Percentiles rank a stretch among this genome's conserved stretches.
Evolutionary conservation across 2,113 vertebrate species (phyloP).

Genomic region (Gulo gulo): DNA sequence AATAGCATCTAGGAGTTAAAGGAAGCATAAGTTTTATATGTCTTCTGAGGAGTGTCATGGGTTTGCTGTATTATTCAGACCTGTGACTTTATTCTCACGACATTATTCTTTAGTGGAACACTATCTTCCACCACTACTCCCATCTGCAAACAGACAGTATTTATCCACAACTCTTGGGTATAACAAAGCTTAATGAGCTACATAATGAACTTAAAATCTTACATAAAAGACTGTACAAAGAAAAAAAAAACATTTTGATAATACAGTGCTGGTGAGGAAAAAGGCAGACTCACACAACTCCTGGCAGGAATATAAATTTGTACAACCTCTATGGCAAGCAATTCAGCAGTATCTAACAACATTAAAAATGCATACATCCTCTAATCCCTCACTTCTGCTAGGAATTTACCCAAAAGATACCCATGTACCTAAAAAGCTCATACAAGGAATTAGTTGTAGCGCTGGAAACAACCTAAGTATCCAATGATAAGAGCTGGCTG

Average conservation of each 20-base stretch:
- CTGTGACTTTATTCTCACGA: not conserved
- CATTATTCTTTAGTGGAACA: not conserved
- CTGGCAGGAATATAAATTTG: not conserved
- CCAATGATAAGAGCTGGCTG: not conserved
- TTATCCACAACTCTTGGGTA: not conserved
- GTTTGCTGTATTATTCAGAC: not conserved
- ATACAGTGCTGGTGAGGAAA: conserved; percentile 19
- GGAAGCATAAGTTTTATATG: not conserved
- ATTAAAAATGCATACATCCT: conserved; percentile 11
- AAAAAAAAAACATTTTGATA: not conserved
- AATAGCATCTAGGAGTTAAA: not conserved
- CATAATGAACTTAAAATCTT: conserved; percentile 25
- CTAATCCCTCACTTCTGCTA: conserved; percentile 8
- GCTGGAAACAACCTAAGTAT: conserved; percentile 18
- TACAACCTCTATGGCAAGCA: not conserved
- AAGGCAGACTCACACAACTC: not conserved
- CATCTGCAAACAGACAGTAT: not conserved
- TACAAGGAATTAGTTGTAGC: not conserved
- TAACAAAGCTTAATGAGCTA: conserved; percentile 45
- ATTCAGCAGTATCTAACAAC: not conserved
- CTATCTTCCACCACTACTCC: not conserved
- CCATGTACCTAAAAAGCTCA: not conserved
- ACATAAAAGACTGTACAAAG: conserved; percentile 24
- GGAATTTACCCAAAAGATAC: conserved; percentile 36
- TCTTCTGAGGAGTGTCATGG: not conserved